phyloP scores from a whole-genome alignment of 2,113 vertebrate species.

The Rhipidura dahli region DNA sequence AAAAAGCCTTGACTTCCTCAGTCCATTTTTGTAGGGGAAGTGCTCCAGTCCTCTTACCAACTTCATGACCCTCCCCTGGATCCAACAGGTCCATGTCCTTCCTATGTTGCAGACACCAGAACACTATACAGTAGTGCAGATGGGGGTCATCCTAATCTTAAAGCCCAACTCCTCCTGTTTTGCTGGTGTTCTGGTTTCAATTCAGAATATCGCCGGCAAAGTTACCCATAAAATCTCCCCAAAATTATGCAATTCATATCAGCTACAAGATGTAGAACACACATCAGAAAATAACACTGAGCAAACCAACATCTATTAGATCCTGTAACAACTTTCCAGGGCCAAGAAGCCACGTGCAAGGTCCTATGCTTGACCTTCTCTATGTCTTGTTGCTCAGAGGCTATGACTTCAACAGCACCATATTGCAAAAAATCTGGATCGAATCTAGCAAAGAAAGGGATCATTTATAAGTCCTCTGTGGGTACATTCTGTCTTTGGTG shows the following conservation, averaged over 20 bases:
- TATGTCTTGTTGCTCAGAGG: neutral
- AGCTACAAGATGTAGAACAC: neutral
- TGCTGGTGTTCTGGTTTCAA: neutral
- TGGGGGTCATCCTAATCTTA: neutral
- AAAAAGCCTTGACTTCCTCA: neutral
- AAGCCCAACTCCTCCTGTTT: neutral
- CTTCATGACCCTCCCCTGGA: neutral
- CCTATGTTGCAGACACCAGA: neutral
- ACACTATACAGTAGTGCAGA: neutral
- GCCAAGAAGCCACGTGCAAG: neutral
- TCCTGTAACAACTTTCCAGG: neutral
- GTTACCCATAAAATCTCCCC: neutral
- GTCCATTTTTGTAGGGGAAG: neutral
- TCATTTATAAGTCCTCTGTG: constrained; percentile 17
- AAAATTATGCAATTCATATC: neutral
- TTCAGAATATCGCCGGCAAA: neutral
- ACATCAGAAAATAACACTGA: neutral
- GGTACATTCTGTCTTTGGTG: neutral
- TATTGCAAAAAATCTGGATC: constrained; percentile 29
- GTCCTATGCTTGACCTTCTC: neutral
- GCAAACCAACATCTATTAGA: neutral
- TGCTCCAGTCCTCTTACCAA: neutral
- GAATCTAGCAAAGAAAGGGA: constrained; percentile 40
- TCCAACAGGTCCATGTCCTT: neutral
- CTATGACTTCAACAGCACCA: neutral